A percentile compares a stretch with the other conserved stretches of the same genome.
Conservation (phyloP, 2,113 vertebrate species). For the Bubo scandiacus region DNA sequence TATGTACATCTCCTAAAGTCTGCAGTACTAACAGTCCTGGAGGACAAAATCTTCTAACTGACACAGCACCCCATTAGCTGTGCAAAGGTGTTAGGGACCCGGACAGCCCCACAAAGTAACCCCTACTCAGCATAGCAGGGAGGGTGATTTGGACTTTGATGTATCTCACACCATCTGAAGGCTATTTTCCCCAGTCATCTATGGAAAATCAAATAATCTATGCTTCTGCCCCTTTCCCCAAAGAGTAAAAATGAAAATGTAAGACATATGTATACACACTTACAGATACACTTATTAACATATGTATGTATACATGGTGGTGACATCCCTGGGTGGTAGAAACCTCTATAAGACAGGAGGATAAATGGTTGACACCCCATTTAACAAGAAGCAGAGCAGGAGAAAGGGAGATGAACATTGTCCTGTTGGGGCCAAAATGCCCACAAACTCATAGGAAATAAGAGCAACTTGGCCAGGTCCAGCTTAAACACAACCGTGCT, state of each 20-base stretch:
- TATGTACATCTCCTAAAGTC: neutral
- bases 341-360: neutral
- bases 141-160: neutral
- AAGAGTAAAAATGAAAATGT: neutral
- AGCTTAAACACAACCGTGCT: neutral
- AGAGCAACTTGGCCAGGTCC: neutral
- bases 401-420: neutral
- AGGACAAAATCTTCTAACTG: neutral
- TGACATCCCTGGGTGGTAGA: neutral
- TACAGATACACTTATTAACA: neutral
- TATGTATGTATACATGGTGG: accelerated
- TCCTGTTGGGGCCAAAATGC: neutral
- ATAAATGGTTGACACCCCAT: neutral
- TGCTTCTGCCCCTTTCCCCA: neutral
- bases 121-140: neutral
- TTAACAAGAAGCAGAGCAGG: neutral
- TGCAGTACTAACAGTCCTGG: neutral
- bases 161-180: neutral
- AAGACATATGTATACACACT: neutral
- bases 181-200: neutral
- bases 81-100: neutral
- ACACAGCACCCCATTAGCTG: neutral
- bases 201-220: too few species aligned
- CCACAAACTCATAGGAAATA: neutral
- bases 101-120: neutral